These are phyloP conservation scores for Pyxicephalus adspersus DNA, from an alignment of 2,113 vertebrate species.

Conservation along the genomic window DNA sequence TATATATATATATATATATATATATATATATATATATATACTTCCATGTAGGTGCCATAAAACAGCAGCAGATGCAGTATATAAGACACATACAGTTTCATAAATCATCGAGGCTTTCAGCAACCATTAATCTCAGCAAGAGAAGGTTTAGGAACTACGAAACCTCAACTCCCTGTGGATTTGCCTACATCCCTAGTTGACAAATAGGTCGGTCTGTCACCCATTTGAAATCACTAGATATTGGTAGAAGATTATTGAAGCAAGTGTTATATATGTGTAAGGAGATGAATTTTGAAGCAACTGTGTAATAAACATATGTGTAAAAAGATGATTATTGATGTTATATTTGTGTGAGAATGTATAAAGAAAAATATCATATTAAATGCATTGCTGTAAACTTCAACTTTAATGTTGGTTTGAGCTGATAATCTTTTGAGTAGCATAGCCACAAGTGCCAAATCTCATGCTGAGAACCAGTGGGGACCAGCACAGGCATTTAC, in stretches of 20 bases:
- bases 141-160: neutral
- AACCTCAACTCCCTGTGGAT: conserved; percentile 10
- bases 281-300: too few species aligned
- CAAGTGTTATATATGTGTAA: too few species aligned
- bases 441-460: too few species aligned
- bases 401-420: too few species aligned
- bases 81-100: neutral
- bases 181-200: conserved; percentile 19
- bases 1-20: neutral
- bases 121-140: conserved; percentile 23
- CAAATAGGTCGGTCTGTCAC: conserved; percentile 37
- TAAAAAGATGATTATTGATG: too few species aligned
- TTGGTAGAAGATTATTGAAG: neutral
- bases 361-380: too few species aligned
- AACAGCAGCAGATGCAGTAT: neutral
- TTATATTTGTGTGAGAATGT: too few species aligned
- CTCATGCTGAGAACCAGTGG: too few species aligned
- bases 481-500: too few species aligned
- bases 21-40: neutral
- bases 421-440: too few species aligned
- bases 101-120: conserved; percentile 19
- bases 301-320: too few species aligned
- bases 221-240: conserved; percentile 5
- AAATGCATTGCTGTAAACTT: too few species aligned
- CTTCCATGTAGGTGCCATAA: neutral